These are phyloP conservation scores for Hylaeus volcanicus DNA, from an alignment of 1,140 invertebrate species.

Conservation along the genomic window DNA sequence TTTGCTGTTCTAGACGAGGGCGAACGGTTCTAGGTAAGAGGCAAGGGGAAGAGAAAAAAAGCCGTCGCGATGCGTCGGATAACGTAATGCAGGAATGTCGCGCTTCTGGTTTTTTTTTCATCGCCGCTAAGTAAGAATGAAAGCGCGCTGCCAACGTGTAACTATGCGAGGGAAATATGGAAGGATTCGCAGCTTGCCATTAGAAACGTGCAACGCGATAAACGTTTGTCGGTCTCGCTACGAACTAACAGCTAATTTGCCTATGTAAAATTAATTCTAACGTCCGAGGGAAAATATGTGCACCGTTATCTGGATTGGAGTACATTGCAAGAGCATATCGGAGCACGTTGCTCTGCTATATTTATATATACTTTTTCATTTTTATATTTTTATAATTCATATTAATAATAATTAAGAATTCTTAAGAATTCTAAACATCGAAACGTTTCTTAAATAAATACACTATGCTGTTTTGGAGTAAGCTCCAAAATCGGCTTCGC, in stretches of 20 bases:
- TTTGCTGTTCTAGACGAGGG: conserved; percentile 27
- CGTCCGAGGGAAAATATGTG: neutral
- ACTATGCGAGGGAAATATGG: conserved; percentile 58
- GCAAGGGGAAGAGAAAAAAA: conserved; percentile 11
- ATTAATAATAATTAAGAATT: no score
- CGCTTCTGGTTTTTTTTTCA: conserved; percentile 57
- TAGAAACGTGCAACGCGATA: neutral
- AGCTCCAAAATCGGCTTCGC: no score
- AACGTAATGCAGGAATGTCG: conserved; percentile 65
- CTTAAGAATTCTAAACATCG: no score
- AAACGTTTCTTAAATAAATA: no score
- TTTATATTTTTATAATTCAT: no score
- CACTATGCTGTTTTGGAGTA: no score
- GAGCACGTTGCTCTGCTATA: no score
- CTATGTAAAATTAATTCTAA: neutral
- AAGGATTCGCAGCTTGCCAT: conserved; percentile 8
- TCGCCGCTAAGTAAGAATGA: conserved; percentile 40
- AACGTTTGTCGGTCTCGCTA: neutral
- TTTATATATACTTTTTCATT: no score
- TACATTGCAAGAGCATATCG: no score
- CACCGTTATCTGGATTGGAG: no score
- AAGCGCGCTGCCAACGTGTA: conserved; percentile 51
- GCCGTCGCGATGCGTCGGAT: conserved; percentile 39
- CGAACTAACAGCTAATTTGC: neutral
- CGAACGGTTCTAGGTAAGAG: conserved; percentile 32